A percentile compares a stretch with the other conserved stretches of the same genome.
These are phyloP conservation scores for Ectobius pallidus DNA, from an alignment of 2,888 invertebrate genomes.

Conservation along the genomic window DNA sequence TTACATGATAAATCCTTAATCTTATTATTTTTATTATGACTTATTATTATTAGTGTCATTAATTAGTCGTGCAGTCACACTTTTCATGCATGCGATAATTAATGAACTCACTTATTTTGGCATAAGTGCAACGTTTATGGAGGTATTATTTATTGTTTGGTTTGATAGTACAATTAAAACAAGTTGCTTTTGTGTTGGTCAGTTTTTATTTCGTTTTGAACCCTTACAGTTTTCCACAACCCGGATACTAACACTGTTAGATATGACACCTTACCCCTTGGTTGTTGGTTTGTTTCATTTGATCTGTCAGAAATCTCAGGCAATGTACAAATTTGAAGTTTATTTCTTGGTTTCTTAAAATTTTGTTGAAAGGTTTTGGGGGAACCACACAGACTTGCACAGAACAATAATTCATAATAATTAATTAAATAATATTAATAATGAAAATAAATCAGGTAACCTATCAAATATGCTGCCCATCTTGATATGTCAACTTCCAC, in stretches of 20 bases:
- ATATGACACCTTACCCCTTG: conserved; percentile 28
- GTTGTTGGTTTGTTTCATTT: conserved; percentile 24
- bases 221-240: conserved; percentile 30
- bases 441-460: conserved; percentile 46
- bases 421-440: conserved; percentile 45
- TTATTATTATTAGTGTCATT: conserved; percentile 22
- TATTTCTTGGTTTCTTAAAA: conserved; percentile 11
- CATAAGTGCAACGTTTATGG: conserved; percentile 35
- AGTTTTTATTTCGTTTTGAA: conserved; percentile 41
- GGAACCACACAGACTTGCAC: conserved; percentile 47
- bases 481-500: conserved; percentile 47
- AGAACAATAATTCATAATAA: conserved; percentile 45
- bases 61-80: conserved; percentile 22
- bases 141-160: conserved; percentile 27
- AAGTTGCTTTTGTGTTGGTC: conserved; percentile 38
- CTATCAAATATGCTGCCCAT: conserved; percentile 48
- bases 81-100: conserved; percentile 30
- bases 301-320: conserved; percentile 39
- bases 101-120: conserved; percentile 39
- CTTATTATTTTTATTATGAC: conserved; percentile 33
- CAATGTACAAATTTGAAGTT: conserved; percentile 31
- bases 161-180: conserved; percentile 14
- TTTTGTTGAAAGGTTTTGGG: conserved; percentile 42
- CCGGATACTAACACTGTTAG: conserved; percentile 33
- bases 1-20: conserved; percentile 24